Evolutionary conservation across 2,113 vertebrate species (phyloP).

Genomic region (Mustela lutreola): DNA sequence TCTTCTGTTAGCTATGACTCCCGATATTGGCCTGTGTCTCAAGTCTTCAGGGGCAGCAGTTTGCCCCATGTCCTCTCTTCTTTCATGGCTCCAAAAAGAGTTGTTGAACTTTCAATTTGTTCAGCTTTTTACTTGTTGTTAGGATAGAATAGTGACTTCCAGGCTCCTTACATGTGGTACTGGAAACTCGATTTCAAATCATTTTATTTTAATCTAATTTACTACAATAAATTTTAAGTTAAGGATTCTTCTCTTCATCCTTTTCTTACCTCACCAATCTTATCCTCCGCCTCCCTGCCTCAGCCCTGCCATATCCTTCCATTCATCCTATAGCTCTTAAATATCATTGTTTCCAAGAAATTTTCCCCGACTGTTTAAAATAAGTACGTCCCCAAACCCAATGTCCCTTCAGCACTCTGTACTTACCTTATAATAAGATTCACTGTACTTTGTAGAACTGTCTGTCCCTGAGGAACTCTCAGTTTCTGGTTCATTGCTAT

Average conservation of each 20-base stretch:
- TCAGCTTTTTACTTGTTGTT: background rate
- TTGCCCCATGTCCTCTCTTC: background rate
- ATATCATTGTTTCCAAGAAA: background rate
- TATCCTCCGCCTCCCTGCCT: background rate
- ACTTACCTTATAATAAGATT: background rate
- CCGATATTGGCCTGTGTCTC: background rate
- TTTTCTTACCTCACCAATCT: background rate
- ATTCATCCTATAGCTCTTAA: background rate
- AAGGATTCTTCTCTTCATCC: background rate
- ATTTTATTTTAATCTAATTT: background rate
- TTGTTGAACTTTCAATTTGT: background rate
- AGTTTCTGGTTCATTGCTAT: background rate
- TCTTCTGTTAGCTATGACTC: background rate
- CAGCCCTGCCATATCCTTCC: background rate
- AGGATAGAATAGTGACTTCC: background rate
- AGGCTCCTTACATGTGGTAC: background rate
- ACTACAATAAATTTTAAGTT: conserved; percentile 2
- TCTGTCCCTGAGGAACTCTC: background rate
- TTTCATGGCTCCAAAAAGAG: background rate
- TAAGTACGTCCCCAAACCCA: background rate
- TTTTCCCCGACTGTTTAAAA: background rate
- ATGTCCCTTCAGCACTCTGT: background rate
- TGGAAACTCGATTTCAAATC: background rate
- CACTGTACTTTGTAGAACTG: background rate
- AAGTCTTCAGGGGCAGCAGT: background rate